A percentile compares a stretch with the other conserved stretches of the same genome.
These are phyloP conservation scores for Entomyzon cyanotis DNA, from an alignment of 2,113 vertebrate genomes.

Conservation along the genomic window DNA sequence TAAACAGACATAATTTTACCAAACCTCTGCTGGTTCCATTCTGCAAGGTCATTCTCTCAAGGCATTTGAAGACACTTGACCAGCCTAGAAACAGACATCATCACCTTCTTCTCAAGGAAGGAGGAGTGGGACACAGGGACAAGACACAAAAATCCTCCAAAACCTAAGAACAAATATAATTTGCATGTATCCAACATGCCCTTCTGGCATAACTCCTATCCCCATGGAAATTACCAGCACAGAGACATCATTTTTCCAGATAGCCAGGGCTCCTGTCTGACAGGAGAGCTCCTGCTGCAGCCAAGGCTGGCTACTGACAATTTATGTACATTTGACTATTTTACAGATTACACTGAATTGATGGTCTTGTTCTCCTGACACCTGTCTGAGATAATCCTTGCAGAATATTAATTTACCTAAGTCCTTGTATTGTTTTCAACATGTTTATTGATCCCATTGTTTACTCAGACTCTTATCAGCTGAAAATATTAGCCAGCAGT, in stretches of 20 bases:
- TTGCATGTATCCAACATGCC: background rate
- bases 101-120: background rate
- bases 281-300: background rate
- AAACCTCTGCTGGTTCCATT: background rate
- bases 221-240: background rate
- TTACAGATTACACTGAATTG: background rate
- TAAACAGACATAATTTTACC: background rate
- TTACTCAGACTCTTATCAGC: constrained; percentile 25
- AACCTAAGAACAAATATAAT: background rate
- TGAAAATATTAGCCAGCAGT: constrained; percentile 3
- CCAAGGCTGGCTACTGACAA: background rate
- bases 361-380: constrained; percentile 6
- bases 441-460: background rate
- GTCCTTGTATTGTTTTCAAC: background rate
- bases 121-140: background rate
- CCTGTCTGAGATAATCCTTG: constrained; percentile 16
- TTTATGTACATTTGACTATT: background rate
- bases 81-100: background rate
- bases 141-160: background rate
- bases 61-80: background rate
- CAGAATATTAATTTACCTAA: background rate
- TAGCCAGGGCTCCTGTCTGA: background rate
- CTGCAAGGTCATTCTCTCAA: background rate
- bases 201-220: background rate
- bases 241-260: background rate